Evolutionary conservation across 2,888 invertebrate genomes (phyloP).

Genomic region (Anticlea derivata): DNA sequence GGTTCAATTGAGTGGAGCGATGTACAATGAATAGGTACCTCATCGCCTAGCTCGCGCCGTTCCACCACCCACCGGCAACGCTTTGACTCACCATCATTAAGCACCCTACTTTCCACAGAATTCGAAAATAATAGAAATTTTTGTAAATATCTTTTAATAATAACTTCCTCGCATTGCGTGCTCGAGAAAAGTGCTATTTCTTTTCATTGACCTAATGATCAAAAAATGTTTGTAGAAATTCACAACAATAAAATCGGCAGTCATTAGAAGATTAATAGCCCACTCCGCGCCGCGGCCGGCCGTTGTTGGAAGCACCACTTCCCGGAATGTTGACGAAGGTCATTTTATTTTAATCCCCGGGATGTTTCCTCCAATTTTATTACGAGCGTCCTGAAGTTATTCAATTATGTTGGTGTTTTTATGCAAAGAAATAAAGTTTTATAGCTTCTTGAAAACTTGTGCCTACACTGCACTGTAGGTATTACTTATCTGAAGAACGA

Average conservation of each 20-base stretch:
- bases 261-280: slow-evolving; percentile 16
- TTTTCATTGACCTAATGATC: slow-evolving; percentile 27
- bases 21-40: slow-evolving; percentile 50
- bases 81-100: slow-evolving; percentile 42
- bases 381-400: not conserved
- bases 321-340: slow-evolving; percentile 7
- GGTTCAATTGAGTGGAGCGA: slow-evolving; percentile 53
- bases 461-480: no score
- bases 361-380: not conserved
- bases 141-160: slow-evolving; percentile 61
- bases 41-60: slow-evolving; percentile 27
- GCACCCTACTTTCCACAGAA: slow-evolving; percentile 51
- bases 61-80: slow-evolving; percentile 19
- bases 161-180: slow-evolving; percentile 57
- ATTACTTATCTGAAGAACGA: no score
- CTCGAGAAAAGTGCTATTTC: slow-evolving; percentile 31
- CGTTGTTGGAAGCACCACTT: not conserved
- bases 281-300: not conserved
- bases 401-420: not conserved
- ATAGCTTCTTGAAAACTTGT: not conserved
- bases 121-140: slow-evolving; percentile 61
- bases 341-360: not conserved
- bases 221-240: slow-evolving; percentile 24
- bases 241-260: slow-evolving; percentile 25
- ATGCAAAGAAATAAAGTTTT: not conserved